These are phyloP conservation scores for Orchesellides sinensis DNA, from an alignment of 2,888 invertebrate genomes.

Conservation along the genomic window DNA sequence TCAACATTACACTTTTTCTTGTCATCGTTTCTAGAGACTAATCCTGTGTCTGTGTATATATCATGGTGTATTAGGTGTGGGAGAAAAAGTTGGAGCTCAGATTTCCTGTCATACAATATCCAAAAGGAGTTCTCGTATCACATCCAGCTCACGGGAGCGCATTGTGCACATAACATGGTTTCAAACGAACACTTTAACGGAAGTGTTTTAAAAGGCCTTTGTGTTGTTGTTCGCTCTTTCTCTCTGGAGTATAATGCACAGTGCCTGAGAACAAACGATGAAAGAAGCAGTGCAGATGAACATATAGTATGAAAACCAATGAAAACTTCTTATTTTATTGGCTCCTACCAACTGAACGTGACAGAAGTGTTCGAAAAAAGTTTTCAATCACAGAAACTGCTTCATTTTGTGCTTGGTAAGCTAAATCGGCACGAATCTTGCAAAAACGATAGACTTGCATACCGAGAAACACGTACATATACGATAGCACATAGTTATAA, in stretches of 20 bases:
- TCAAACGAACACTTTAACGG: no score
- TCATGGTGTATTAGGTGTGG: no score
- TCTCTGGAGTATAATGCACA: not conserved
- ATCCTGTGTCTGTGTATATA: no score
- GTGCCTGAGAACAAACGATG: not conserved
- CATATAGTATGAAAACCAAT: constrained; percentile 26
- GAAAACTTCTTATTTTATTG: constrained; percentile 51
- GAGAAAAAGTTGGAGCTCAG: no score
- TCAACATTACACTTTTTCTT: no score
- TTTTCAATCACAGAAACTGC: constrained; percentile 62
- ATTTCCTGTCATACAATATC: no score
- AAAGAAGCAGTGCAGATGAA: not conserved
- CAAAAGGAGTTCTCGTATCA: not conserved
- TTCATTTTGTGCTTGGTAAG: constrained; percentile 62
- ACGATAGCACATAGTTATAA: no score
- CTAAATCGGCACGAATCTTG: constrained; percentile 56
- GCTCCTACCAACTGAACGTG: constrained; percentile 60
- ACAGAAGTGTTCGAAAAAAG: constrained; percentile 65
- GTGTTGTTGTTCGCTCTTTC: not conserved
- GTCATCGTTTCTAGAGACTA: no score
- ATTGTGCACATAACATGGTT: no score
- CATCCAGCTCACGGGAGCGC: not conserved
- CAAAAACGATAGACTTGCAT: no score
- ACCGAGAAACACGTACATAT: no score
- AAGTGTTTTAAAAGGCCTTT: constrained; percentile 35